Conservation (phyloP, 35 echinoderm and acorn worm species). For the Acanthaster planci region DNA sequence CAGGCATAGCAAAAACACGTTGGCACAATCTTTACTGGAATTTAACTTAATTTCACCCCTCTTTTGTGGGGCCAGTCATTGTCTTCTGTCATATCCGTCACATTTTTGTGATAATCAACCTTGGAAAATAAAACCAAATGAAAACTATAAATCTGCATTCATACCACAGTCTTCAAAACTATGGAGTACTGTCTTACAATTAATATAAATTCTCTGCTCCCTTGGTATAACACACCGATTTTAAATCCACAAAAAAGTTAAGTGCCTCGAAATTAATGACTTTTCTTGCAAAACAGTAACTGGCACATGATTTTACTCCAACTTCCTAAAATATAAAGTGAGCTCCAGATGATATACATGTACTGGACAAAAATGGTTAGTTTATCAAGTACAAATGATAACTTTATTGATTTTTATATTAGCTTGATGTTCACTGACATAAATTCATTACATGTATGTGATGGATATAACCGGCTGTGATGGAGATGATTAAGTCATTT, state of each 20-base stretch:
- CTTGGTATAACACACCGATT: neutral
- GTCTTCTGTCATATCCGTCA: conserved; percentile 32
- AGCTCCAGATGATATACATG: neutral
- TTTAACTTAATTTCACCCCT: neutral
- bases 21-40: conserved; percentile 24
- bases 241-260: neutral
- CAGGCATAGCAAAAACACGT: neutral
- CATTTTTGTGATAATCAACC: conserved; percentile 24
- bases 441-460: neutral
- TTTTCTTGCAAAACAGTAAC: neutral
- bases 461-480: neutral
- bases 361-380: neutral
- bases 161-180: neutral
- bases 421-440: neutral
- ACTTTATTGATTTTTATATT: neutral
- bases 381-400: conserved; percentile 9
- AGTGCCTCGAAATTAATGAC: neutral
- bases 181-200: conserved; percentile 2
- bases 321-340: neutral
- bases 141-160: neutral
- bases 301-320: neutral
- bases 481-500: neutral
- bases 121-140: neutral
- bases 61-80: neutral
- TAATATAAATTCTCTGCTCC: neutral